A percentile compares a stretch with the other conserved stretches of the same genome.
These are phyloP conservation scores for Parasteatoda lunata DNA, from an alignment of 2,888 invertebrate species.

Conservation along the genomic window DNA sequence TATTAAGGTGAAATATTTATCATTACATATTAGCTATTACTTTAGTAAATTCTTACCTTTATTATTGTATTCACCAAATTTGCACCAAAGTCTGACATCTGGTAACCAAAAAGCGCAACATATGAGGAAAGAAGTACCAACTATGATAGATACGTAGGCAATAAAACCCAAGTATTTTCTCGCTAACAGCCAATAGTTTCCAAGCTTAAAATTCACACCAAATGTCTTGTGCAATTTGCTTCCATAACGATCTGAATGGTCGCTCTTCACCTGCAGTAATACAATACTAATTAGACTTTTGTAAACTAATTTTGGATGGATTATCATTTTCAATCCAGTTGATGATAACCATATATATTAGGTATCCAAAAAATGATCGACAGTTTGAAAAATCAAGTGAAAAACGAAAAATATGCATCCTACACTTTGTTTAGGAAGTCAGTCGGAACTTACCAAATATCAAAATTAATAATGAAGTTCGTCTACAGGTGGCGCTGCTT, in stretches of 20 bases:
- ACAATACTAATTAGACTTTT: neutral
- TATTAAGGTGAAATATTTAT: too few relatives aligned
- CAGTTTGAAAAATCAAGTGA: too few relatives aligned
- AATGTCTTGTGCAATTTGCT: neutral
- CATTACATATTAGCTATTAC: too few relatives aligned
- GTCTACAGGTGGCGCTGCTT: too few relatives aligned
- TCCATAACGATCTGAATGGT: constrained; percentile 28
- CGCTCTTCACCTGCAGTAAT: constrained; percentile 22
- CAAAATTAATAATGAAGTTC: too few relatives aligned
- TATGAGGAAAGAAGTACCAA: constrained; percentile 21
- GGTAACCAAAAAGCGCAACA: constrained; percentile 44
- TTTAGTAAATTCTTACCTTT: constrained; percentile 26
- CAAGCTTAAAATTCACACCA: neutral
- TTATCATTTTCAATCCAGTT: too few relatives aligned
- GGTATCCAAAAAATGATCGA: too few relatives aligned
- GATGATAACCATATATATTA: too few relatives aligned
- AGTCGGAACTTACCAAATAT: too few relatives aligned
- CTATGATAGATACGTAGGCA: constrained; percentile 15
- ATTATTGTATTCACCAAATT: neutral
- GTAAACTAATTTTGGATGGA: too few relatives aligned
- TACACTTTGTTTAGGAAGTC: too few relatives aligned
- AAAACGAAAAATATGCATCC: too few relatives aligned
- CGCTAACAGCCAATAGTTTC: neutral
- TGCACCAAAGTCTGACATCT: constrained; percentile 35
- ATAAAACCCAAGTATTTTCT: constrained; percentile 15